Evolutionary conservation across 2,888 invertebrate genomes (phyloP).

Genomic region (Agrotis puta): DNA sequence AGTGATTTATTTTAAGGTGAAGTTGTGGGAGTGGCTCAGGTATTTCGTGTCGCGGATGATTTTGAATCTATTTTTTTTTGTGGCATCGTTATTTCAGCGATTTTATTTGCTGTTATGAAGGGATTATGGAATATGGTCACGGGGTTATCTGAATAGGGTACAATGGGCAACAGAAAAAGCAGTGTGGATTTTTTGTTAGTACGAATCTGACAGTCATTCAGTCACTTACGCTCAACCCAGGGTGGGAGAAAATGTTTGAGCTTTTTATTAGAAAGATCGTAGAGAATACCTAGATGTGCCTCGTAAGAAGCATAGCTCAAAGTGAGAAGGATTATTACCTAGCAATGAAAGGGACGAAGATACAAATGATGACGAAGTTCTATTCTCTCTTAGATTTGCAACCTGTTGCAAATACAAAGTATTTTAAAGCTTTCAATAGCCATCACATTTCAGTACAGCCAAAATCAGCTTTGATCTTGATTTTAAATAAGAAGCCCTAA

Average conservation of each 20-base stretch:
- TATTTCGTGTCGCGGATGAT: background rate
- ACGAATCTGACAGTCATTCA: too few relatives aligned
- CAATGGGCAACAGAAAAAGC: too few relatives aligned
- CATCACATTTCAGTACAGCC: background rate
- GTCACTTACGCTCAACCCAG: background rate
- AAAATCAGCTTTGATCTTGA: background rate
- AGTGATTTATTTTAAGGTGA: conserved; percentile 11
- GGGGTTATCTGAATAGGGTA: too few relatives aligned
- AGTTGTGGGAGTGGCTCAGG: background rate
- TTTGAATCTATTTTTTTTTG: background rate
- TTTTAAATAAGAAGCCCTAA: too few relatives aligned
- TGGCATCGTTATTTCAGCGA: background rate
- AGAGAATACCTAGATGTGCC: background rate
- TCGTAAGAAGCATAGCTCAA: too few relatives aligned
- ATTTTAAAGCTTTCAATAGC: background rate
- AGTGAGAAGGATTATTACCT: too few relatives aligned
- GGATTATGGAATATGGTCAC: background rate
- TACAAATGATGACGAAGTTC: background rate
- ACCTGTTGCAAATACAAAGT: background rate
- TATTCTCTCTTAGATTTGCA: background rate
- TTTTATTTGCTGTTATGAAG: background rate
- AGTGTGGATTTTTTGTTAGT: too few relatives aligned
- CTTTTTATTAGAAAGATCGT: too few relatives aligned
- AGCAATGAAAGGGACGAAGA: background rate
- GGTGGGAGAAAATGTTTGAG: too few relatives aligned